Evolutionary conservation across 2,797 vertebrate species (phyloP).

Genomic region (Natrix natrix): DNA sequence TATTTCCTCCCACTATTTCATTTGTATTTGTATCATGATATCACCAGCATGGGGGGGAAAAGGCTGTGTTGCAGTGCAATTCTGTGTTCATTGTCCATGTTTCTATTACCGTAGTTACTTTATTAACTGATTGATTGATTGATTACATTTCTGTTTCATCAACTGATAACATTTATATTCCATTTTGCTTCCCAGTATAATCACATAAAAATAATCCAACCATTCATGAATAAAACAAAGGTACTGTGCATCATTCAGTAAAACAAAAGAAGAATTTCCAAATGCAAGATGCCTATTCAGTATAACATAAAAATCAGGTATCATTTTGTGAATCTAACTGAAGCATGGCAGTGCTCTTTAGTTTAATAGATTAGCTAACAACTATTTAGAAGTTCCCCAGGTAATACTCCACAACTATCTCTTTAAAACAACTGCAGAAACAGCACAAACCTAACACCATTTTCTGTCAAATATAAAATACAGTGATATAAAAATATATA

Average conservation of each 20-base stretch:
- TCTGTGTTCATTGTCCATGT: neutral
- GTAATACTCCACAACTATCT: neutral
- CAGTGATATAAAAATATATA: neutral
- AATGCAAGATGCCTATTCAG: constrained; percentile 17
- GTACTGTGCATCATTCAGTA: neutral
- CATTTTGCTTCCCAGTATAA: neutral
- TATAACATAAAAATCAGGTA: neutral
- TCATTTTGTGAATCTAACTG: constrained; percentile 19
- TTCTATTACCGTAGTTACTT: neutral
- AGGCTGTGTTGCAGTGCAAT: neutral
- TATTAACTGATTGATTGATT: neutral
- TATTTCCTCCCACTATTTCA: neutral
- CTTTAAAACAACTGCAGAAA: constrained; percentile 22
- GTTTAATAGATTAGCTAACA: constrained; percentile 14
- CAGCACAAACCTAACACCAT: neutral
- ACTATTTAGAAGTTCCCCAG: constrained; percentile 12
- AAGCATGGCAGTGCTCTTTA: constrained; percentile 1
- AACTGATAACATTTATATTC: neutral
- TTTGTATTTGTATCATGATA: neutral
- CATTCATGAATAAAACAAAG: neutral
- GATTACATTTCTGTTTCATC: neutral
- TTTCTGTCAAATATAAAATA: constrained; percentile 9
- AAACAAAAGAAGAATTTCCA: neutral
- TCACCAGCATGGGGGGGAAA: neutral
- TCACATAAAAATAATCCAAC: neutral